Evolutionary conservation across 2,113 vertebrate genomes (phyloP), one percentile per base, ranked within the genome.

Genomic region (Perca fluviatilis): DNA sequence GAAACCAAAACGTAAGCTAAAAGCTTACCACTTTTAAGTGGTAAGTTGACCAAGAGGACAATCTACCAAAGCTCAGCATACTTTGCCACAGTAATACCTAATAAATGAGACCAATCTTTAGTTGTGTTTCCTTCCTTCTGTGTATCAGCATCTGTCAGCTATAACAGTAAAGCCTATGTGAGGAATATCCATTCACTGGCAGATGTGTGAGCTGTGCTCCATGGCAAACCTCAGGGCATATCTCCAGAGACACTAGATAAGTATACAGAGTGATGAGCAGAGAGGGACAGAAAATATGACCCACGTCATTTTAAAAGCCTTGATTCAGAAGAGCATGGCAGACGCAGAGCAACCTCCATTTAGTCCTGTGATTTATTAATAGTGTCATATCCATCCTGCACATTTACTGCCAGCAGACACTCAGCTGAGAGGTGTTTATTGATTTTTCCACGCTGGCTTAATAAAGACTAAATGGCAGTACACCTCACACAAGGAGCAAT

Each of bases 301-400:
- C 19, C 2, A 15, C n/a, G 2, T 86, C 79, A 83, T 50, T 78
- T 85, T 75, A 60, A 89, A 77, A 88, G 76, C 51, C 30, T 70
- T 58, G 33, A 91, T 88, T 88, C 69, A 53, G 74, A 84, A 51
- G 77, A 86, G 78, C 74, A 74, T 54, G 49, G 11, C 6, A 3
- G 46, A 54, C 18, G 2, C 58, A 58, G 46, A 69, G 60, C 10
- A 27, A 69, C 61, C 25, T 73, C 62, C n/a, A 1, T 79, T 56
- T 21, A 85, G 53, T 50, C 33, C 74, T 53, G 56, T 46, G 81
- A 89, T 71, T 91, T 79, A 91, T 83, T 84, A 83, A 71, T 72
- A 66, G 69, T 83, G 87, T 82, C 79, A 83, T 62, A 86, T 72
- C 60, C 33, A 74, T 80, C 67, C 64, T 79, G 72, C 25, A 30